Percentiles rank a stretch among this genome's conserved stretches.
phyloP scores from a whole-genome alignment of 2,888 invertebrate genomes.

The Pseudanteris insignis region DNA sequence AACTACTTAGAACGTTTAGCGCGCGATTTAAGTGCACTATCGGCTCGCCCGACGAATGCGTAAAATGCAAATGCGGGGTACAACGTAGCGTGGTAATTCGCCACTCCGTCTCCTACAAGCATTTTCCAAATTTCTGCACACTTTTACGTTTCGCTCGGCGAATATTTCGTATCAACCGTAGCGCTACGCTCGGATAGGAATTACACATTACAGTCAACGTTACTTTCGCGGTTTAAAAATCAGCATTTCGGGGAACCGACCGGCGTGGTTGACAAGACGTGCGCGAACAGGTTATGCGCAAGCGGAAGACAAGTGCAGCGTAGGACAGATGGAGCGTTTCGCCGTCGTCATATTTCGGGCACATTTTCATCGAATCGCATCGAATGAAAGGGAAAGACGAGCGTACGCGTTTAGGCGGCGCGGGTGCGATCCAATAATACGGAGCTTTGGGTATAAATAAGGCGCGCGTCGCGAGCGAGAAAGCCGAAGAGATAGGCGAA shows the following conservation, averaged over 20 bases:
- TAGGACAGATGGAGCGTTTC: slow-evolving; percentile 42
- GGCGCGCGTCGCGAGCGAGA: slow-evolving; percentile 49
- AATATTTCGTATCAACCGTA: too few species aligned
- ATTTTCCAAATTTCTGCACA: slow-evolving; percentile 25
- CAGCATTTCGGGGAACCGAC: too few species aligned
- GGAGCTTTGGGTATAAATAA: slow-evolving; percentile 64
- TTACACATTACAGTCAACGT: too few species aligned
- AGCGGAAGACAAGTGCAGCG: slow-evolving; percentile 23
- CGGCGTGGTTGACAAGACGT: too few species aligned
- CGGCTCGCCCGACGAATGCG: slow-evolving; percentile 40
- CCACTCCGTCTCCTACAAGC: neutral
- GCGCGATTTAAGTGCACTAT: slow-evolving; percentile 38
- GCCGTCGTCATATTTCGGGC: slow-evolving; percentile 46
- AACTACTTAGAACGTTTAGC: slow-evolving; percentile 25
- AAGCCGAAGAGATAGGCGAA: neutral
- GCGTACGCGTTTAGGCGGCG: slow-evolving; percentile 53
- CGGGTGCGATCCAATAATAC: slow-evolving; percentile 66
- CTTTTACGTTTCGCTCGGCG: slow-evolving; percentile 14
- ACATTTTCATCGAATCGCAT: slow-evolving; percentile 39
- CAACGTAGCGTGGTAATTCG: too few species aligned
- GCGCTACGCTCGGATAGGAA: too few species aligned
- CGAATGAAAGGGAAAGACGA: slow-evolving; percentile 53
- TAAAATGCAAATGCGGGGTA: slow-evolving; percentile 60
- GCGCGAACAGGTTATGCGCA: slow-evolving; percentile 13
- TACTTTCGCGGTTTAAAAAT: slow-evolving; percentile 2